These are phyloP conservation scores for Muraenolepis orangiensis DNA, from an alignment of 2,797 vertebrate genomes.

Conservation along the genomic window DNA sequence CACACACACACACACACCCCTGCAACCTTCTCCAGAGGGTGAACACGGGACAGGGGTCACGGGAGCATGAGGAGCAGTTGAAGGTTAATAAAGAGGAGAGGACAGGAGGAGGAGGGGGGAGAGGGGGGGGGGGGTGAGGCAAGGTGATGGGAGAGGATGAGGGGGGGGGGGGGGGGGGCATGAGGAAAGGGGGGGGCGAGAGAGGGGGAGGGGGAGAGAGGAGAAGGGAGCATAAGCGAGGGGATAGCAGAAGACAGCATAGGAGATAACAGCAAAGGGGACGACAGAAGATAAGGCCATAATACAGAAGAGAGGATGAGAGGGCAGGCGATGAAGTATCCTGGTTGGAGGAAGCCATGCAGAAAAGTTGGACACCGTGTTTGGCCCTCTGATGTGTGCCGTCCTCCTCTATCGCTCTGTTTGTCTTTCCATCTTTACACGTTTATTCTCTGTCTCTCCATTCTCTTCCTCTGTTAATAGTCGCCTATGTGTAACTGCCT, in stretches of 20 bases:
- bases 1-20: slow-evolving; percentile 23
- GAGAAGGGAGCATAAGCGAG: not conserved
- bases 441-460: not conserved
- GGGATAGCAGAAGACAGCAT: not conserved
- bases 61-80: slow-evolving; percentile 47
- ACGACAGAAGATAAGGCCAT: not conserved
- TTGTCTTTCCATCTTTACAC: not conserved
- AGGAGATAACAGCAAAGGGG: not conserved
- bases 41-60: slow-evolving; percentile 34
- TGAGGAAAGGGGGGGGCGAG: slow-evolving; percentile 23
- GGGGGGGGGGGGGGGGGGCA: too few species aligned
- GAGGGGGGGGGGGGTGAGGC: not conserved
- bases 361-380: slow-evolving; percentile 13
- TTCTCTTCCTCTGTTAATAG: slow-evolving; percentile 24
- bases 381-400: slow-evolving; percentile 40
- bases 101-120: not conserved
- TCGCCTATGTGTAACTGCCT: slow-evolving; percentile 31
- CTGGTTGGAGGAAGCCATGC: slow-evolving; percentile 9
- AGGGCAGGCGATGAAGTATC: not conserved
- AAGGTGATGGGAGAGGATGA: not conserved
- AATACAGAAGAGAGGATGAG: not conserved
- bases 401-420: slow-evolving; percentile 5
- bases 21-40: slow-evolving; percentile 30
- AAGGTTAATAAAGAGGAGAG: slow-evolving; percentile 35
- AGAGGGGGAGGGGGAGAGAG: slow-evolving; percentile 42